Percentiles rank a stretch among this genome's conserved stretches.
These are phyloP conservation scores for Erpetoichthys calabaricus DNA, from an alignment of 2,797 vertebrate genomes.

Conservation along the genomic window DNA sequence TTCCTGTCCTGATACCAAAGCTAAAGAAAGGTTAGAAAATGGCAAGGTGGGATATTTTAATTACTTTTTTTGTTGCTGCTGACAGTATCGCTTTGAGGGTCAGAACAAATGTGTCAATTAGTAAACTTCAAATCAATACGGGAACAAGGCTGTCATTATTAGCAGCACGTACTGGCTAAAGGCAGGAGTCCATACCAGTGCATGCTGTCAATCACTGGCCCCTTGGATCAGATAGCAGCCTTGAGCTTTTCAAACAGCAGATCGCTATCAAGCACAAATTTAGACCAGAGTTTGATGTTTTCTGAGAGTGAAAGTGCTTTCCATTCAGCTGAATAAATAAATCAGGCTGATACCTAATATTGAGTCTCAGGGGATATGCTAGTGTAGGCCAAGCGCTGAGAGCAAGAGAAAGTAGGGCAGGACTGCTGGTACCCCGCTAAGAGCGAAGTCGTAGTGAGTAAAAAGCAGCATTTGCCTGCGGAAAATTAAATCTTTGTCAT, in stretches of 20 bases:
- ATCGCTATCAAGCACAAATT: conserved; percentile 7
- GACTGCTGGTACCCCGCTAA: too few relatives aligned
- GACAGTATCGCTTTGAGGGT: conserved; percentile 24
- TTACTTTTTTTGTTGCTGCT: conserved; percentile 30
- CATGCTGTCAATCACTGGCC: conserved; percentile 3
- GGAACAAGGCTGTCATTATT: conserved; percentile 13
- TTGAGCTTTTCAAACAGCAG: conserved; percentile 5
- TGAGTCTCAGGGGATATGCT: conserved; percentile 7
- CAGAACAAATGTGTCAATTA: conserved; percentile 24
- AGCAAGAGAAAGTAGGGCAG: too few relatives aligned
- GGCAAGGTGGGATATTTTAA: conserved; percentile 24
- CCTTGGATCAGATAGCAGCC: conserved; percentile 11
- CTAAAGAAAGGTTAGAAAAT: not conserved
- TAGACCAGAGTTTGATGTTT: not conserved
- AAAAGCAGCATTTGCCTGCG: too few relatives aligned
- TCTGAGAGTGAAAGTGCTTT: not conserved
- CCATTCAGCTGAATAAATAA: conserved; percentile 18
- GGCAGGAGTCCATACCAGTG: not conserved
- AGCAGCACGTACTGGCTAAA: not conserved
- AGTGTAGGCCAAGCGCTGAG: too few relatives aligned
- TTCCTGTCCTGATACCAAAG: not conserved
- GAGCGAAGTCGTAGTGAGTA: too few relatives aligned
- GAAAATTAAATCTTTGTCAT: too few relatives aligned
- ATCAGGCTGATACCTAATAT: conserved; percentile 11
- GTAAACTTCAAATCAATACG: conserved; percentile 10